Evolutionary conservation across 2,888 invertebrate species (phyloP), one percentile per base, ranked within the genome.

Genomic region (Thera britannica): DNA sequence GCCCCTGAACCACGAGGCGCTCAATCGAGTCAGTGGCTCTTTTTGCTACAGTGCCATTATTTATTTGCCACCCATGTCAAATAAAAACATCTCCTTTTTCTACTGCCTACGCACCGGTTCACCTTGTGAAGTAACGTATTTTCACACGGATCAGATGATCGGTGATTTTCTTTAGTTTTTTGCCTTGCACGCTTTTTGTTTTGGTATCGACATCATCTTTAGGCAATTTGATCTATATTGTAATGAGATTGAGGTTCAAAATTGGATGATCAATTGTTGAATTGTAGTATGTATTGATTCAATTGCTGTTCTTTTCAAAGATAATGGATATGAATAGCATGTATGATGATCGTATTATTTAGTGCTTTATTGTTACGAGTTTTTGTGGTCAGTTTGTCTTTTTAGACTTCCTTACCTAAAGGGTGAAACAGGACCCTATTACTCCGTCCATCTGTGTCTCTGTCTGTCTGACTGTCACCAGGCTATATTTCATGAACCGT

Each of bases 101-200:
- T 77, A 55, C 75, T 64, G 35, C 80, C 82, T 80, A 81, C 85
- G 74, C 78, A 86, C 85, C 62, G 0, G 90, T 75, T 90, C 81
- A 88, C 92, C 92, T 92, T 90, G 92, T 78, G 71, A 60, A 69
- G 71, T 87, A 90, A 92, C 90, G 91, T 84, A 87, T 89, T 86
- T 91, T 89, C 88, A 83, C 89, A 90, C 88, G 88, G 68, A 79
- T 77, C 79, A 81, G 79, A 83, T 84, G 85, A 78, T 84, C 78
- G 74, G 77, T 73, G 79, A 78, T 82, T 79, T 82, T 78, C 83
- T 83, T 83, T 62, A 77, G 81, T 81, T 72, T 72, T 65, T 75
- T 81, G 62, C 49, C 58, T 49, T 62, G 38, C 72, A 66, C 59
- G n/a, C 48, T 62, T 72, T 71, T 72, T 75, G 49, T 35, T 41